phyloP scores from a whole-genome alignment of 2,888 invertebrate genomes.

The Syrista parreyssii region DNA sequence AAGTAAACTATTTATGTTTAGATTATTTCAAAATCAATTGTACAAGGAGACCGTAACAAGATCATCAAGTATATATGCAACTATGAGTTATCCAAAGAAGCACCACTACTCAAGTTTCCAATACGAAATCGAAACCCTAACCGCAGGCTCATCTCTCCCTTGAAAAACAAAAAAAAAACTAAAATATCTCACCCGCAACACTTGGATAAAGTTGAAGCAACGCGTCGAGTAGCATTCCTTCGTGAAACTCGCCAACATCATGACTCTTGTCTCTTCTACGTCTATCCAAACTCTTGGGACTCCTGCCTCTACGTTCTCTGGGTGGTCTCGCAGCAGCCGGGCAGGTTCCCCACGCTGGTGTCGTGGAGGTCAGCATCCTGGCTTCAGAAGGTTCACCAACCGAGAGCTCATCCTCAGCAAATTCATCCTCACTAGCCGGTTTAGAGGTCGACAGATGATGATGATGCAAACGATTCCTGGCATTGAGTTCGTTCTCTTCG shows the following conservation, averaged over 20 bases:
- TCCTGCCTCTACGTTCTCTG: slow-evolving; percentile 69
- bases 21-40: not conserved
- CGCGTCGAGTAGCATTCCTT: slow-evolving; percentile 82
- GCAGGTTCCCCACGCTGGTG: slow-evolving; percentile 71
- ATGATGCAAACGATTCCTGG: slow-evolving; percentile 53
- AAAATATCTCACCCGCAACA: slow-evolving; percentile 69
- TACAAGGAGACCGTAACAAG: not conserved
- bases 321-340: slow-evolving; percentile 71
- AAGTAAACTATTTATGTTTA: not conserved
- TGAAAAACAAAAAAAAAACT: not conserved
- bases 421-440: slow-evolving; percentile 83
- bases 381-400: slow-evolving; percentile 63
- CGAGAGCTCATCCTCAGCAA: slow-evolving; percentile 84
- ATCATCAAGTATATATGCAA: not conserved
- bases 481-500: slow-evolving; percentile 58
- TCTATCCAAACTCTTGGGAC: slow-evolving; percentile 64
- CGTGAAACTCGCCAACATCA: slow-evolving; percentile 80
- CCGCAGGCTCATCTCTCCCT: not conserved
- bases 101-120: not conserved
- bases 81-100: not conserved
- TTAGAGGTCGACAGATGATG: slow-evolving; percentile 56
- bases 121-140: not conserved
- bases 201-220: slow-evolving; percentile 78
- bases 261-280: slow-evolving; percentile 69
- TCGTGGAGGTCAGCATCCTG: slow-evolving; percentile 67